Conservation (phyloP, 2,797 vertebrate genomes). For the Sparidentex hasta region DNA sequence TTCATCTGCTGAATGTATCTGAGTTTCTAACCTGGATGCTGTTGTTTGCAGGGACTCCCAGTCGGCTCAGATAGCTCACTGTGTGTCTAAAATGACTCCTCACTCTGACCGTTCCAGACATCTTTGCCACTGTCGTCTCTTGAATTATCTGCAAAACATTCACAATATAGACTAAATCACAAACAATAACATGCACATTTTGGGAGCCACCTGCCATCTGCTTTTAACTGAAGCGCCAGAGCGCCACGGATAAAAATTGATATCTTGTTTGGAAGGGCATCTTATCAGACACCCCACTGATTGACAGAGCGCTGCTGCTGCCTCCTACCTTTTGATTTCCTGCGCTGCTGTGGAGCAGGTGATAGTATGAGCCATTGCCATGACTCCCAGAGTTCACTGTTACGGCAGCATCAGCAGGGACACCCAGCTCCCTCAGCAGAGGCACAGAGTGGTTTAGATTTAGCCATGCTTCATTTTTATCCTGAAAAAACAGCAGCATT, state of each 20-base stretch:
- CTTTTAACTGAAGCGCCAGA: not conserved
- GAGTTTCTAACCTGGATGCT: slow-evolving; percentile 81
- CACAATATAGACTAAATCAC: not conserved
- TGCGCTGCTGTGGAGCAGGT: slow-evolving; percentile 67
- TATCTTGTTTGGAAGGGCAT: not conserved
- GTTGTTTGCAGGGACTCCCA: slow-evolving; percentile 79
- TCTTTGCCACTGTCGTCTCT: slow-evolving; percentile 77
- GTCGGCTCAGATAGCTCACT: slow-evolving; percentile 74
- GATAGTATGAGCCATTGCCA: slow-evolving; percentile 62
- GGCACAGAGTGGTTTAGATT: slow-evolving; percentile 83
- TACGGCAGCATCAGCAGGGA: slow-evolving; percentile 77
- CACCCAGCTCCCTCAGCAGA: slow-evolving; percentile 74
- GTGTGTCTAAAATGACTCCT: slow-evolving; percentile 82
- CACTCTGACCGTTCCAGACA: slow-evolving; percentile 64
- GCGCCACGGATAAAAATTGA: not conserved
- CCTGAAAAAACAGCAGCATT: slow-evolving; percentile 68
- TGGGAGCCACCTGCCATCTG: too few species aligned
- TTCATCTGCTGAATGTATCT: not conserved
- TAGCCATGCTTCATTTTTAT: slow-evolving; percentile 71
- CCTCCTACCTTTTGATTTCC: slow-evolving; percentile 82
- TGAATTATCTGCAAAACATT: slow-evolving; percentile 79
- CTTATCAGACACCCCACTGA: not conserved
- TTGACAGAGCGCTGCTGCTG: not conserved
- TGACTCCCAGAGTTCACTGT: slow-evolving; percentile 74
- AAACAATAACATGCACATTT: not conserved